phyloP scores from a whole-genome alignment of 2,113 vertebrate species.

The Vicugna pacos region DNA sequence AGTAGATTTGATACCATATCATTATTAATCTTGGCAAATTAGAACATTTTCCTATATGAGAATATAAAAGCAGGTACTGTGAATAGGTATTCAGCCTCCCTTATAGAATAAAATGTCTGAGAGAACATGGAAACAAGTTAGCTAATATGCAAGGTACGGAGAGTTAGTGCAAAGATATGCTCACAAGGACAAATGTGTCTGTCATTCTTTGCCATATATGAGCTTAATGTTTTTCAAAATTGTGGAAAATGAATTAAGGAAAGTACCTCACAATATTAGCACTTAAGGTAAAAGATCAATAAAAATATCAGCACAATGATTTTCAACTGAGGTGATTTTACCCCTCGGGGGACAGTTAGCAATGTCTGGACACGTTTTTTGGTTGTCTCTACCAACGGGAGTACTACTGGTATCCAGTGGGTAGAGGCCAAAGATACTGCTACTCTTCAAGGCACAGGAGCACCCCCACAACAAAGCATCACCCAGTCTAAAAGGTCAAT shows the following conservation, averaged over 20 bases:
- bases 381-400: not conserved
- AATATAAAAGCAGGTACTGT: not conserved
- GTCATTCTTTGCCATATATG: not conserved
- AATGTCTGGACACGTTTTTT: not conserved
- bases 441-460: not conserved
- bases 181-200: not conserved
- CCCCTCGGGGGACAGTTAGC: not conserved
- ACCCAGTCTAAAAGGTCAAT: not conserved
- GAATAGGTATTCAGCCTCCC: not conserved
- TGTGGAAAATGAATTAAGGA: not conserved
- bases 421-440: not conserved
- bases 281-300: not conserved
- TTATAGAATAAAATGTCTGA: not conserved
- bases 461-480: not conserved
- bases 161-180: not conserved
- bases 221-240: not conserved
- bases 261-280: not conserved
- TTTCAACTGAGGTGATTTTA: not conserved
- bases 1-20: not conserved
- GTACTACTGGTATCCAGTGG: not conserved
- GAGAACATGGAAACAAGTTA: not conserved
- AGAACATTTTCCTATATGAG: not conserved
- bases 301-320: not conserved
- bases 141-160: not conserved
- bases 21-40: constrained; percentile 16